Percentiles rank a stretch among this genome's conserved stretches.
phyloP scores from a whole-genome alignment of 2,888 invertebrate species.

The Mellilla xanthometata region DNA sequence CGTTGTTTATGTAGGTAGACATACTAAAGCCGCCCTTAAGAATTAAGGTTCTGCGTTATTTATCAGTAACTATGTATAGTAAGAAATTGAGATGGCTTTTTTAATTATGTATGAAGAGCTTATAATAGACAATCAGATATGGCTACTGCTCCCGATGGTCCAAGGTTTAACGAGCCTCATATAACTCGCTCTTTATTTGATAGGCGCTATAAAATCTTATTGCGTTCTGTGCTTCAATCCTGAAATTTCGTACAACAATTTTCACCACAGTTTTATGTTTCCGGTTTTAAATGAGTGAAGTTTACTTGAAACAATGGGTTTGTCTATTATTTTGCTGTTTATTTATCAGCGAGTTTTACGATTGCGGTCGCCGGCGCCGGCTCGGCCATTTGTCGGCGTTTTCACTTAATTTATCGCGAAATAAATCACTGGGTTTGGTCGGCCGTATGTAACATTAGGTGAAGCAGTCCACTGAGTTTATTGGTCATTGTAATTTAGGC shows the following conservation, averaged over 20 bases:
- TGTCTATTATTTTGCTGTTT: constrained; percentile 4
- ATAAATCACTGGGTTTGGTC: constrained; percentile 38
- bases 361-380: constrained; percentile 1
- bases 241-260: not conserved
- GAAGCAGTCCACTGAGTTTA: constrained; percentile 21
- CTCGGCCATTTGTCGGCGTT: constrained; percentile 11
- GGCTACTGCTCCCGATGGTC: too few species aligned
- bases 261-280: constrained; percentile 8
- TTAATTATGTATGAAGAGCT: too few species aligned
- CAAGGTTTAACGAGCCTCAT: not conserved
- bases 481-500: too few species aligned
- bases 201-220: not conserved
- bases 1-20: too few species aligned
- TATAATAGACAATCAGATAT: too few species aligned
- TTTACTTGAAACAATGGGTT: constrained; percentile 7
- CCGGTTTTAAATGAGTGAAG: constrained; percentile 3
- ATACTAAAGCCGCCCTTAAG: too few species aligned
- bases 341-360: constrained; percentile 9
- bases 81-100: too few species aligned
- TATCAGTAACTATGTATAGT: too few species aligned
- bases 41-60: too few species aligned
- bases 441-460: constrained; percentile 28
- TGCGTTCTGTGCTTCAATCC: not conserved
- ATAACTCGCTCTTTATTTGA: constrained; percentile 1
- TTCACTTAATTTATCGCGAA: constrained; percentile 31